phyloP scores from a whole-genome alignment of 1,140 invertebrate genomes.

The Caenorhabditis brenneri region DNA sequence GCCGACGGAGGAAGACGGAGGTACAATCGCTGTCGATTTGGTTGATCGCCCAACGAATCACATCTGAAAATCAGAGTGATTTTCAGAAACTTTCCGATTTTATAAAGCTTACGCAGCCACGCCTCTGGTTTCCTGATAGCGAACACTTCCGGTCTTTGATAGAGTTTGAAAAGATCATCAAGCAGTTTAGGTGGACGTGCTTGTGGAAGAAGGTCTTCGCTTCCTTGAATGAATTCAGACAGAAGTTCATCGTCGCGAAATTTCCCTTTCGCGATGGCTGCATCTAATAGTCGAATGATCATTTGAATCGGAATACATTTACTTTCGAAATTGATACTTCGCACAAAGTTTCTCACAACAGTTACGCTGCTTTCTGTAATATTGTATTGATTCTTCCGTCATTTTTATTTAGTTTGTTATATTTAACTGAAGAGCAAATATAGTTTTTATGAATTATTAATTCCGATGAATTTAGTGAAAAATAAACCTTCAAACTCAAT shows the following conservation, averaged over 20 bases:
- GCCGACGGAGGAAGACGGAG: conserved; percentile 1
- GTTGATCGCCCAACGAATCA: conserved; percentile 20
- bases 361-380: neutral
- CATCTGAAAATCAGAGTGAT: neutral
- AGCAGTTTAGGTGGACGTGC: neutral
- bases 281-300: conserved; percentile 3
- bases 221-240: conserved; percentile 8
- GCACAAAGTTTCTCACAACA: neutral
- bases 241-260: neutral
- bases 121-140: neutral
- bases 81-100: too few species aligned
- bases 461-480: too few species aligned
- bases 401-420: too few species aligned
- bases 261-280: neutral
- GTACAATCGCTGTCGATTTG: neutral
- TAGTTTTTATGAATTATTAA: too few species aligned
- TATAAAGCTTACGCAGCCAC: conserved; percentile 3
- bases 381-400: too few species aligned
- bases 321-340: neutral
- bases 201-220: conserved; percentile 27
- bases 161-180: conserved; percentile 5
- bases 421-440: too few species aligned
- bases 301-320: conserved; percentile 28
- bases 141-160: neutral
- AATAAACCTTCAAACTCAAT: conserved; percentile 41